phyloP scores from a whole-genome alignment of 2,888 invertebrate genomes.

The Kryphioiulus occultus region DNA sequence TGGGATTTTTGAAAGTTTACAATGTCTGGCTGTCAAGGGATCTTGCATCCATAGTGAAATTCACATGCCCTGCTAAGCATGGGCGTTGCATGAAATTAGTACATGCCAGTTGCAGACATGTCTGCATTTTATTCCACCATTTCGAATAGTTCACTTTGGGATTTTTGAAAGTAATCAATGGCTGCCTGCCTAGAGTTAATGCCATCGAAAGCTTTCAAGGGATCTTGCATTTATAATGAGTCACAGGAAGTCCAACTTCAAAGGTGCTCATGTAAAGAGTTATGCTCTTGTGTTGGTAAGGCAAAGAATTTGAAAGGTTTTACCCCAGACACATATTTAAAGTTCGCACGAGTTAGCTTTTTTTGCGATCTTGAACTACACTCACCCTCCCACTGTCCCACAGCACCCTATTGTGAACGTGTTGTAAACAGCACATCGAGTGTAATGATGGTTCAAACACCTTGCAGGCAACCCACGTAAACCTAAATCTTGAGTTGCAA shows the following conservation, averaged over 20 bases:
- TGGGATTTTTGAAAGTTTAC: background rate
- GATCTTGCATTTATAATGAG: background rate
- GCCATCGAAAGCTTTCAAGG: no score
- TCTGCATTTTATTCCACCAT: background rate
- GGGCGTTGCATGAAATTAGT: background rate
- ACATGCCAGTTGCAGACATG: background rate
- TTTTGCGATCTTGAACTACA: constrained; percentile 8
- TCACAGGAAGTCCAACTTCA: background rate
- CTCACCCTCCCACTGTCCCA: background rate
- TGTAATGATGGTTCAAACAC: constrained; percentile 40
- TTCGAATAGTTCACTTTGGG: no score
- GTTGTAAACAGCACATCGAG: background rate
- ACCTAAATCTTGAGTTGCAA: background rate
- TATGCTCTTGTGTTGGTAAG: background rate
- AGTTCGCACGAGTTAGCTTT: background rate
- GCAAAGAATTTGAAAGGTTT: background rate
- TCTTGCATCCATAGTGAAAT: background rate
- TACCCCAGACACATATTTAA: background rate
- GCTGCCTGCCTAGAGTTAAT: no score
- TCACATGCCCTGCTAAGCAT: background rate
- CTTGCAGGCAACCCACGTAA: background rate
- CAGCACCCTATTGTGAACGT: background rate
- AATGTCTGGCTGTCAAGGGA: background rate
- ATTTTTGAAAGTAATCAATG: no score
- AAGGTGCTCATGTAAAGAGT: background rate